These are phyloP conservation scores for Chaenodraco wilsoni DNA, from an alignment of 2,797 vertebrate genomes.

Conservation along the genomic window DNA sequence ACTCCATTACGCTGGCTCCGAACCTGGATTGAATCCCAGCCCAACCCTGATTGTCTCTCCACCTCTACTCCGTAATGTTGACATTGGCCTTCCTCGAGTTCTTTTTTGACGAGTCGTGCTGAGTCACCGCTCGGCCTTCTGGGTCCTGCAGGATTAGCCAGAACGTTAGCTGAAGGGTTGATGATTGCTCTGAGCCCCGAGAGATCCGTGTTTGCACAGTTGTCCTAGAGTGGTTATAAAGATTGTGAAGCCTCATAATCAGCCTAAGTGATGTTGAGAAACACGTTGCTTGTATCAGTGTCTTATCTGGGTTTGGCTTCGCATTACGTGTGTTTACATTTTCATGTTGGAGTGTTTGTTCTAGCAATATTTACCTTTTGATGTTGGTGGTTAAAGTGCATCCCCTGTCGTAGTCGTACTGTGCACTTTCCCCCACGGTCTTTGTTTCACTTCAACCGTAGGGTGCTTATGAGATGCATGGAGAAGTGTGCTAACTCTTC, in stretches of 20 bases:
- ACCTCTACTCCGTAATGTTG: conserved; percentile 65
- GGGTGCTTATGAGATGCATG: not conserved
- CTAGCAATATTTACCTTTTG: conserved; percentile 59
- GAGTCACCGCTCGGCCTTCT: conserved; percentile 36
- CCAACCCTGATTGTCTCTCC: conserved; percentile 69
- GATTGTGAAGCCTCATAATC: conserved; percentile 58
- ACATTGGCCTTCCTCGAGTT: conserved; percentile 58
- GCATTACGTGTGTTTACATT: conserved; percentile 69
- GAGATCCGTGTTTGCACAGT: conserved; percentile 72
- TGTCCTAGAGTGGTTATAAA: conserved; percentile 58
- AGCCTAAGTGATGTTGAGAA: conserved; percentile 60
- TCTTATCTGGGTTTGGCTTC: conserved; percentile 71
- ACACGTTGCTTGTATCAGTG: conserved; percentile 62
- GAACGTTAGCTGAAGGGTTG: conserved; percentile 41
- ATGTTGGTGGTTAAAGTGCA: conserved; percentile 59
- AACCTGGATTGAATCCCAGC: conserved; percentile 75
- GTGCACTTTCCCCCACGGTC: conserved; percentile 1
- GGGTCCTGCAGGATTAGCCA: conserved; percentile 52
- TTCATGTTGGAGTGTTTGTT: conserved; percentile 58
- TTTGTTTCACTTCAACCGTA: conserved; percentile 18
- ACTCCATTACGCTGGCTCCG: conserved; percentile 74
- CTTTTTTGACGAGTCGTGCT: conserved; percentile 39
- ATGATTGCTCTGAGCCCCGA: conserved; percentile 54
- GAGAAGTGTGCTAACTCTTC: not conserved
- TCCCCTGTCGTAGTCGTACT: conserved; percentile 37